Conservation (phyloP, 2,888 invertebrate genomes). For the Watsonalla cultraria region DNA sequence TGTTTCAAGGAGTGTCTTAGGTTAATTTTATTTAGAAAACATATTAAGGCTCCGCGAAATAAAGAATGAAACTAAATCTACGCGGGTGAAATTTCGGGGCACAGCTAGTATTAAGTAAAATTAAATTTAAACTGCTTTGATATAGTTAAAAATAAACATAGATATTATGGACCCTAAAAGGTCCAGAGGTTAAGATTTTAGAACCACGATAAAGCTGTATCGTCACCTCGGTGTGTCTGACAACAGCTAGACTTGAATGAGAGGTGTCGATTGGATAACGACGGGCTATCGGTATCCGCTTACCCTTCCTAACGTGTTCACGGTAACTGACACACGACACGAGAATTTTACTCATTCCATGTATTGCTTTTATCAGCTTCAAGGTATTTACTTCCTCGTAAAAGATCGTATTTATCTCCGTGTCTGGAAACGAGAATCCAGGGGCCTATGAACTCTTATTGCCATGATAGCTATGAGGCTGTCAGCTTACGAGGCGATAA, state of each 20-base stretch:
- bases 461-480: too few species aligned
- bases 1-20: too few species aligned
- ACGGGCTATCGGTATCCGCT: constrained; percentile 22
- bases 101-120: too few species aligned
- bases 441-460: neutral
- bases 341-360: constrained; percentile 41
- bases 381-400: neutral
- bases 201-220: constrained; percentile 3
- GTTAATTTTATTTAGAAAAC: too few species aligned
- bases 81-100: too few species aligned
- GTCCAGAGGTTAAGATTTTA: too few species aligned
- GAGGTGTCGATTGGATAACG: constrained; percentile 25
- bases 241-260: constrained; percentile 21
- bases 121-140: too few species aligned
- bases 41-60: too few species aligned
- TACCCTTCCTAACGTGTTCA: constrained; percentile 38
- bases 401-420: constrained; percentile 2
- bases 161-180: too few species aligned
- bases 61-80: too few species aligned
- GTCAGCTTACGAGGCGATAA: too few species aligned
- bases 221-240: constrained; percentile 13
- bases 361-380: constrained; percentile 9
- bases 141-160: too few species aligned
- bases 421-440: neutral
- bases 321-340: constrained; percentile 35